Evolutionary conservation across 2,113 vertebrate species (phyloP).

Genomic region (Chloropsis hardwickii): DNA sequence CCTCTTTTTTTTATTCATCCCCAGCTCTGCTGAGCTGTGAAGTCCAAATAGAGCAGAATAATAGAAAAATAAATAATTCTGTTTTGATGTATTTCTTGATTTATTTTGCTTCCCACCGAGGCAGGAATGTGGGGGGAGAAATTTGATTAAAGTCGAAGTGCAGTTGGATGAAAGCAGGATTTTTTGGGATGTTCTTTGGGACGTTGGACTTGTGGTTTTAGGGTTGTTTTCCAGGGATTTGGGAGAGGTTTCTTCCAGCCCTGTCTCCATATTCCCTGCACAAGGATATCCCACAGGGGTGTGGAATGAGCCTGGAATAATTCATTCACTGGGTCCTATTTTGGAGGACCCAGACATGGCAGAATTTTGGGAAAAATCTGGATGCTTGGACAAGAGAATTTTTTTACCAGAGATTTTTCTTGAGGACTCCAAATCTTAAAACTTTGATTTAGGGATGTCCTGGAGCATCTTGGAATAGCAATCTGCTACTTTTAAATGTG

Average conservation of each 20-base stretch:
- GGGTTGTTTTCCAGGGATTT: background rate
- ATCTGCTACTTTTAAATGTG: accelerated
- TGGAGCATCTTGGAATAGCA: background rate
- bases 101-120: background rate
- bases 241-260: background rate
- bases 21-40: background rate
- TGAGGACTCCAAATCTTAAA: background rate
- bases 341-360: background rate
- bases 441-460: background rate
- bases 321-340: background rate
- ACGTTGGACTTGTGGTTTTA: background rate
- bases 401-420: background rate
- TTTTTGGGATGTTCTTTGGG: background rate
- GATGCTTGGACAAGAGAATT: background rate
- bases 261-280: accelerated
- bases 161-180: background rate
- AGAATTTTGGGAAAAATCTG: background rate
- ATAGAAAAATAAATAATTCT: background rate
- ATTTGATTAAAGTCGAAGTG: background rate
- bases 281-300: accelerated
- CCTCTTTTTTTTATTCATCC: background rate
- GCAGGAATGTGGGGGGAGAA: background rate
- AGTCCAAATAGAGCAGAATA: background rate
- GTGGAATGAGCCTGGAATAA: background rate
- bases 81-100: background rate